Percentiles rank a stretch among this genome's conserved stretches.
Evolutionary conservation across 2,888 invertebrate species (phyloP).

Genomic region (Mythimna pallens): DNA sequence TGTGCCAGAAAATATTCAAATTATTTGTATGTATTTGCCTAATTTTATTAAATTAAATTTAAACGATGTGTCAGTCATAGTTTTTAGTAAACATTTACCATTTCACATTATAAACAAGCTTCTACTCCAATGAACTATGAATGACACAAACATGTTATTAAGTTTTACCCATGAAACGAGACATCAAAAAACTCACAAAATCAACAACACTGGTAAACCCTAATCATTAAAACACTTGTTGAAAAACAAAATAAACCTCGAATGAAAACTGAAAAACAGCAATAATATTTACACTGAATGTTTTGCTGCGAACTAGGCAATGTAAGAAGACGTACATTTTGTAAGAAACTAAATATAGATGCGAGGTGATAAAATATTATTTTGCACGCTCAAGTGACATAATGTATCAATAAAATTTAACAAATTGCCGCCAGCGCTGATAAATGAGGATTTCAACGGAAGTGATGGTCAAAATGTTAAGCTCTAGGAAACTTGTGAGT

Average conservation of each 20-base stretch:
- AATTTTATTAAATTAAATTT: background rate
- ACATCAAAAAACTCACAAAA: background rate
- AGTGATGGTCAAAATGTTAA: conserved; percentile 29
- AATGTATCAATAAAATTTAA: conserved; percentile 58
- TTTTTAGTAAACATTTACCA: conserved; percentile 38
- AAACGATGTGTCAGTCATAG: conserved; percentile 23
- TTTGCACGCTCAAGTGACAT: conserved; percentile 55
- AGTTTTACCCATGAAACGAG: conserved; percentile 3
- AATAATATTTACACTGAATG: conserved; percentile 36
- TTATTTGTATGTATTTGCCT: background rate
- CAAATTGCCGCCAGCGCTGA: conserved; percentile 51
- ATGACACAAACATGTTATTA: conserved; percentile 12
- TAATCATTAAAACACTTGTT: conserved; percentile 28
- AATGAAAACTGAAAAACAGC: conserved; percentile 36
- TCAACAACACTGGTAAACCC: conserved; percentile 28
- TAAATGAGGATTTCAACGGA: conserved; percentile 44
- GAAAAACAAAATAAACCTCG: conserved; percentile 35
- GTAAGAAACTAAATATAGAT: conserved; percentile 51
- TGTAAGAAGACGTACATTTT: conserved; percentile 41
- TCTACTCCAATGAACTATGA: conserved; percentile 4
- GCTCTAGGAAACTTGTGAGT: conserved; percentile 35
- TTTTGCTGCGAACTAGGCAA: conserved; percentile 40
- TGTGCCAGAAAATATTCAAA: background rate
- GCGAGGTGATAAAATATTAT: conserved; percentile 58
- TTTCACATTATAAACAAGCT: conserved; percentile 15